A percentile compares a stretch with the other conserved stretches of the same genome.
Evolutionary conservation across 2,113 vertebrate genomes (phyloP).

Genomic region (Toxotes chatareus): DNA sequence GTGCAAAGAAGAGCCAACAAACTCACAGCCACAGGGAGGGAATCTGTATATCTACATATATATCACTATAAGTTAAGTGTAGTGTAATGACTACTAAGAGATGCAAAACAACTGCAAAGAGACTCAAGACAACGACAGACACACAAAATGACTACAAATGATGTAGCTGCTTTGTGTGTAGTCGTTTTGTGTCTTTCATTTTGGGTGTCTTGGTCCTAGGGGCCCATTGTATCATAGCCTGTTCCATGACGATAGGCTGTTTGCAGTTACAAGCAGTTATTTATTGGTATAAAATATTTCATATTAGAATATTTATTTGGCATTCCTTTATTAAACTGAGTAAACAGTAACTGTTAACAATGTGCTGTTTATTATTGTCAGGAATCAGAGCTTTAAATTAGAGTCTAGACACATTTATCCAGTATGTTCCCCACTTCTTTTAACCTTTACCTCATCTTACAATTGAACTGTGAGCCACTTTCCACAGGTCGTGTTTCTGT

Average conservation of each 20-base stretch:
- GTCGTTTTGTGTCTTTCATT: not conserved
- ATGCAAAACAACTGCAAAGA: not conserved
- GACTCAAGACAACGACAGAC: not conserved
- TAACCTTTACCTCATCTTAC: no score
- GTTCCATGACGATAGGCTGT: not conserved
- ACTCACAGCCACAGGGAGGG: no score
- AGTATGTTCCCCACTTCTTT: no score
- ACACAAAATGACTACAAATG: not conserved
- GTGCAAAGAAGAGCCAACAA: no score
- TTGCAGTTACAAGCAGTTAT: not conserved
- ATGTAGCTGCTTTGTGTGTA: not conserved
- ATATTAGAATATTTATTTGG: not conserved
- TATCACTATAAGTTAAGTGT: no score
- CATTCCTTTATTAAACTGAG: no score
- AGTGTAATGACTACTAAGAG: not conserved
- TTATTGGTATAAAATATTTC: not conserved
- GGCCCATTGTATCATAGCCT: not conserved
- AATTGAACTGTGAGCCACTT: no score
- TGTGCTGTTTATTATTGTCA: no score
- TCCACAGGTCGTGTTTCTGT: not conserved
- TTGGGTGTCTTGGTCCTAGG: not conserved
- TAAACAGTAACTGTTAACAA: no score
- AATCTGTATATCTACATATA: no score
- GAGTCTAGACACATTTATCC: no score
- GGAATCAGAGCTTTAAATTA: no score